Base-by-base conservation (phyloP, 2,797 vertebrate genomes). In the Sebastes nivosus region DNA sequence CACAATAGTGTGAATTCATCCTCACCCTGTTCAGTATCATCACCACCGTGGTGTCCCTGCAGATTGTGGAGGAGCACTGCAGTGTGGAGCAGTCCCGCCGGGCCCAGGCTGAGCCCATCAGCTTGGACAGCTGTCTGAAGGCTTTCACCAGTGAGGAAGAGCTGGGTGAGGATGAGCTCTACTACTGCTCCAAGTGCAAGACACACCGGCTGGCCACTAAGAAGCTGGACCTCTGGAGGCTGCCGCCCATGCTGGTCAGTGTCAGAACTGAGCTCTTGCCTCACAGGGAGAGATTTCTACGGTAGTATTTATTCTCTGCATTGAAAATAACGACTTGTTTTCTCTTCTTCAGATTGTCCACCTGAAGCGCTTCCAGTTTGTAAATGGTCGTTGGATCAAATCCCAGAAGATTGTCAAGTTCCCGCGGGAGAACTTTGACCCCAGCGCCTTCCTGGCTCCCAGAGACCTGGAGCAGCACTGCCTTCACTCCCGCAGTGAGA, bases 391-490 rank as follows among this genome's bases (percentile, higher is more conserved):
- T 82, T 99, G 99, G 99, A 99, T 99, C 92, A 99, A 99, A 89
- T 99, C 99, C 61, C 99, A 99, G 94, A 99, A 99, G 95, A 99
- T 99, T 4, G 99, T 99, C 61, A 99, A 99, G 93, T 99, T 99
- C 85, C 99, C 98, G 18, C 85, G 96, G 52, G 96, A 97, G 92
- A 97, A 87, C 68, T 99, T 99, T 88, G 97, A 99, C 91, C 98
- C 99, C 65, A 97, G 97, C 93, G 97, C 97, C 84, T 99, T 99
- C 92, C 94, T 99, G 94, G 97, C 98, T 72, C 98, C 98, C 57
- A 96, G 96, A 93, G 97, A 98, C 84, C 95, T 95, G 1, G 94
- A 93, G 85, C 92, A 96, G 75, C 91, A 84, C 81, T 90, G 90
- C 73, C 96, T 95, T 75, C 96, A 95, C 78, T 97, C 96, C 78